Conservation (phyloP, 2,888 invertebrate species). For the Stenotaenia linearis region DNA sequence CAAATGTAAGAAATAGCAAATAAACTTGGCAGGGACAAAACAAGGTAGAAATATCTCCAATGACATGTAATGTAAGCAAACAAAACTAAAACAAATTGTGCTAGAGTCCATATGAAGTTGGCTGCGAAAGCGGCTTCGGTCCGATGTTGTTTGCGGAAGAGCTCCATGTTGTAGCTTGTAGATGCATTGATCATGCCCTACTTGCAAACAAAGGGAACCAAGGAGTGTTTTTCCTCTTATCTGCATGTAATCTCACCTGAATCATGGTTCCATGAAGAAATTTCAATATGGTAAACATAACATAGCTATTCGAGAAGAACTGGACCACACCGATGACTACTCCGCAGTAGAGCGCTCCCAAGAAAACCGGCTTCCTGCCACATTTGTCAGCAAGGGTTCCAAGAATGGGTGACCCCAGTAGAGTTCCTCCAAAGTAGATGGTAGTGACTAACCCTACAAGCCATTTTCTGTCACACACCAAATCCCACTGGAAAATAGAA, state of each 20-base stretch:
- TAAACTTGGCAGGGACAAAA: constrained; percentile 1
- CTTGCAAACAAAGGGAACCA: neutral
- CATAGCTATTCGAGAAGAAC: constrained; percentile 19
- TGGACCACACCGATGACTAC: constrained; percentile 8
- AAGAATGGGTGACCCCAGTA: constrained; percentile 12
- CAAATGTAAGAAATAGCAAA: constrained; percentile 10
- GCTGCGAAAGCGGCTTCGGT: neutral
- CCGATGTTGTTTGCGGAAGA: neutral
- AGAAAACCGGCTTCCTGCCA: constrained; percentile 23
- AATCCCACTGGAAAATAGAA: constrained; percentile 28
- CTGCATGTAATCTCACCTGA: neutral
- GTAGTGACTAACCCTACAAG: neutral
- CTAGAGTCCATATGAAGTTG: neutral
- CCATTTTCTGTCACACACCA: constrained; percentile 24
- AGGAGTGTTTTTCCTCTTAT: neutral
- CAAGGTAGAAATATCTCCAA: constrained; percentile 22
- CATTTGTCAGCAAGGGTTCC: constrained; percentile 9
- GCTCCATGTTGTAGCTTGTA: neutral
- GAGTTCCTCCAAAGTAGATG: constrained; percentile 21
- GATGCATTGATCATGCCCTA: constrained; percentile 27
- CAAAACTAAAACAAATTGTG: neutral
- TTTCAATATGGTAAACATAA: constrained; percentile 19
- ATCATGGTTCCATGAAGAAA: constrained; percentile 29
- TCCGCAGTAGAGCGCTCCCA: neutral
- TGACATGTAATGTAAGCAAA: neutral